Evolutionary conservation across 2,888 invertebrate genomes (phyloP), one percentile per base, ranked within the genome.

Genomic region (Linnaemya vulpina): DNA sequence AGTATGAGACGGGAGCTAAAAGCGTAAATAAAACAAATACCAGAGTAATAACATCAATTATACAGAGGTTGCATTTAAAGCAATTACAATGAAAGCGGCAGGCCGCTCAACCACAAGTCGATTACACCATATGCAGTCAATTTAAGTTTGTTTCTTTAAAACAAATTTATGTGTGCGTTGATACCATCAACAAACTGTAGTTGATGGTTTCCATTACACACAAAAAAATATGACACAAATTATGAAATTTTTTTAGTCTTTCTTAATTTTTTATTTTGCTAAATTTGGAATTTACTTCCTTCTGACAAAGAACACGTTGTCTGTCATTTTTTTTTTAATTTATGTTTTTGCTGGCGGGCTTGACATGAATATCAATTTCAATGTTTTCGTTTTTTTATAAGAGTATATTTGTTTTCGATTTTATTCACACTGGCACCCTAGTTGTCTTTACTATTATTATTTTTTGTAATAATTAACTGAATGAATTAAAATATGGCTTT

Each of bases 221-320:
- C 15, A 46, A 38, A 62, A 40, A 63, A 75, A 10, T 60, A 43
- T 43, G 53, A 74, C 53, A 53, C 74, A 74, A 25, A 53, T 58
- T 11, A 17, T 43, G 9, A 60, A 3, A 63, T 5, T 38, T 79
- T 62, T 38, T 5, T 60, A 49, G 67, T 46, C n/a, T 13, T 51
- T 63, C 9, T 63, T 38, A 17, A 35, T 38, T 60, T 20, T 62
- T 60, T 62, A 22, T 17, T 53, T 55, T 60, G 43, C 70, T 63
- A 40, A 79, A 67, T 75, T 79, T 71, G 83, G 79, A 51, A 49
- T 75, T 58, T 51, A 75, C 83, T 79, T 84, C 83, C 79, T 84
- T 79, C 62, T 74, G 73, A 38, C 35, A 30, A 55, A 17, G 30
- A 53, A 40, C 17, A 43, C n/a, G 40, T 17, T 30, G 53, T 30